These are phyloP conservation scores for Pelodytes ibericus DNA, from an alignment of 2,797 vertebrate species.

Conservation along the genomic window DNA sequence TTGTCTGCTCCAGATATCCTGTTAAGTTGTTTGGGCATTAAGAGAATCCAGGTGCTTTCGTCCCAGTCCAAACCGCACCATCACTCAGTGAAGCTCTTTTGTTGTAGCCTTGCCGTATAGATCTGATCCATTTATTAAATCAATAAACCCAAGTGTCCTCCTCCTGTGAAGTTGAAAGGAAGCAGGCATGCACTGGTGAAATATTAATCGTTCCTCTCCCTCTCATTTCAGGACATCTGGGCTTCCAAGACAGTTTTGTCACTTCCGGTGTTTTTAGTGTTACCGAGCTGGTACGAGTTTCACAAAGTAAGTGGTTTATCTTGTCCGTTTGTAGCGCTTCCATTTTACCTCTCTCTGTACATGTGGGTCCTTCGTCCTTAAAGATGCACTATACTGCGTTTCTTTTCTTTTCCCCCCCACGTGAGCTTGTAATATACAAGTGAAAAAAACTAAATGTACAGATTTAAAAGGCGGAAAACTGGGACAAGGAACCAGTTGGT, in stretches of 20 bases:
- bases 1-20: constrained; percentile 77
- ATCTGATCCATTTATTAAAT: constrained; percentile 65
- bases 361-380: too few species aligned
- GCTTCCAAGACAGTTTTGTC: constrained; percentile 98
- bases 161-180: constrained; percentile 39
- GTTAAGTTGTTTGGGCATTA: constrained; percentile 71
- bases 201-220: constrained; percentile 66
- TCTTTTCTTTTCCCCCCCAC: too few species aligned
- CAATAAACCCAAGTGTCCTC: constrained; percentile 53
- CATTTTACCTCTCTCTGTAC: too few species aligned
- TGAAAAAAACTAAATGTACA: too few species aligned
- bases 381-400: too few species aligned
- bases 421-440: too few species aligned
- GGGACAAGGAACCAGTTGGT: too few species aligned
- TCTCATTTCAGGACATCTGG: constrained; percentile 88
- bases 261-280: constrained; percentile 97
- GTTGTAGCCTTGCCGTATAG: constrained; percentile 23
- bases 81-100: constrained; percentile 47
- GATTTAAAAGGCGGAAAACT: too few species aligned
- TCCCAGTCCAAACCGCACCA: constrained; percentile 69
- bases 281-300: constrained; percentile 95
- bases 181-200: constrained; percentile 42
- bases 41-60: constrained; percentile 68
- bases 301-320: constrained; percentile 87
- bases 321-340: too few species aligned